A percentile compares a stretch with the other conserved stretches of the same genome.
Conservation (phyloP, 2,113 vertebrate species). For the Scopus umbretta region DNA sequence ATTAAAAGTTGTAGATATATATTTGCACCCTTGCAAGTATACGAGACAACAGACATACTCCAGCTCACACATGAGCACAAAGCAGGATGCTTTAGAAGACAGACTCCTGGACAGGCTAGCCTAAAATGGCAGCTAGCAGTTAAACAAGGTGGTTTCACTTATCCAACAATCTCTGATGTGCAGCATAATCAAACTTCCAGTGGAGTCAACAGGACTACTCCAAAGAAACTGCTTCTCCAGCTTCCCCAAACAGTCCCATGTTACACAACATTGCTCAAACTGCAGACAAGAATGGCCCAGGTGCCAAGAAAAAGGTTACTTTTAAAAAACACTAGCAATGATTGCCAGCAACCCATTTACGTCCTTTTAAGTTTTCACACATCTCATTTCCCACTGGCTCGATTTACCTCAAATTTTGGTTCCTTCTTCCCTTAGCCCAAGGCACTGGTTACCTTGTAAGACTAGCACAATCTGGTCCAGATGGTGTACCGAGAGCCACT, state of each 20-base stretch:
- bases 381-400: neutral
- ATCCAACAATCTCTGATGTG: neutral
- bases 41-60: neutral
- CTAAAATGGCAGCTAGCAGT: neutral
- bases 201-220: neutral
- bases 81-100: neutral
- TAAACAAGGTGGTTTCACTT: neutral
- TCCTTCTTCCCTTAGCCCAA: neutral
- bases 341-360: neutral
- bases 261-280: neutral
- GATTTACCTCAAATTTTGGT: neutral
- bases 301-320: neutral
- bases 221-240: neutral
- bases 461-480: neutral
- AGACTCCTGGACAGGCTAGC: neutral
- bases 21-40: neutral
- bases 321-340: neutral
- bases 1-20: neutral
- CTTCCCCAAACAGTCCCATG: neutral
- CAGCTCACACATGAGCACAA: neutral
- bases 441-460: neutral
- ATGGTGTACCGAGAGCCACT: neutral
- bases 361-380: neutral
- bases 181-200: neutral
- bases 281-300: neutral